Base-by-base conservation (phyloP, 2,888 invertebrate genomes). In the Leucophora obtusa region DNA sequence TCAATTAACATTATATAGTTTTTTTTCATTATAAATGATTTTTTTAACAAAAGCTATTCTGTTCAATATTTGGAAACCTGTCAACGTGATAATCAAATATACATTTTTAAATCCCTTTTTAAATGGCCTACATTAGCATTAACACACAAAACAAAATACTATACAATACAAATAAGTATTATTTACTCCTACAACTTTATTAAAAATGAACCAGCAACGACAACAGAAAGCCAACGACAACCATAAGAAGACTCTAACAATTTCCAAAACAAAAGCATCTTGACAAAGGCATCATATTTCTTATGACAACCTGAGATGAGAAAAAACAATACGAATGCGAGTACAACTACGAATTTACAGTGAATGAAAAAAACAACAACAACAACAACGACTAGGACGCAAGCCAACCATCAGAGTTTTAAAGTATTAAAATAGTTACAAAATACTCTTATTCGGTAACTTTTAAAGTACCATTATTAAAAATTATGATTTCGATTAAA, bases 251-350 rank as follows among this genome's bases (percentile, higher is more conserved):
- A 47, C 43, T 38, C 43, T n/a, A n/a, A n/a, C 43, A 47, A 47
- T n/a, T n/a, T n/a, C 43, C 59, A 38, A 71, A 77, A 77, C 77
- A 66, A 77, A 71, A 72, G 66, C 66, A 78, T 78, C 71, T 78
- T 72, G 77, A 78, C 77, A 78, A 66, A 72, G 50, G 77, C 77
- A 78, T 78, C 77, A 78, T 72, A 78, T 78, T 78, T 78, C 71
- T 78, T 72, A 68, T 72, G 77, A 78, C 77, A 78, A 72, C 66
- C 71, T 78, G 66, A 21, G 54, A 71, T 59, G 47, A 8, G 53
- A 78, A 60, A 51, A 69, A 58, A 58, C 75, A 69, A 56, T 63
- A 62, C 50, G 35, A 68, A 54, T 54, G 11, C 21, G 9, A 50
- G 38, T 38, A n/a, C 43, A 47, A 47, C n/a, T 47, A 38, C 38